These are phyloP conservation scores for Xylota sylvarum DNA, from an alignment of 2,888 invertebrate genomes.

Conservation along the genomic window DNA sequence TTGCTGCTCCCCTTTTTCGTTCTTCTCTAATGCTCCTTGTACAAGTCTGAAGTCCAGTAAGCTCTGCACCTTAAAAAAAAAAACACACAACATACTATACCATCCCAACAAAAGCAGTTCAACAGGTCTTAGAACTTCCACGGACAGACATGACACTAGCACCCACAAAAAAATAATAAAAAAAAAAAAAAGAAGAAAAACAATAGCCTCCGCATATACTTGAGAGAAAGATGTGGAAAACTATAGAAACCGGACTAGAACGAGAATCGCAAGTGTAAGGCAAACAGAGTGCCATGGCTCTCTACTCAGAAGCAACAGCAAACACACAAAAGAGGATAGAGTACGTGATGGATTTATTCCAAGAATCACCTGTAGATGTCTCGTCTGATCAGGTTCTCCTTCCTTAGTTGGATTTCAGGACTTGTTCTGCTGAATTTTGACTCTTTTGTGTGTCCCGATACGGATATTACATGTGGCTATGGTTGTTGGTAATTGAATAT, in stretches of 20 bases:
- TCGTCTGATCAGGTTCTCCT: slow-evolving; percentile 32
- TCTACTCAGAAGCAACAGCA: background rate
- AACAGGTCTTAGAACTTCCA: slow-evolving; percentile 49
- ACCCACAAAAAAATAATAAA: slow-evolving; percentile 29
- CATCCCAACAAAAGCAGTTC: slow-evolving; percentile 31
- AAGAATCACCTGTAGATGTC: slow-evolving; percentile 64
- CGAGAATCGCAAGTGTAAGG: slow-evolving; percentile 15
- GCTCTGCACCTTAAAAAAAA: background rate
- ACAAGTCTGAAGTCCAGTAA: background rate
- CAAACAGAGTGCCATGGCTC: background rate
- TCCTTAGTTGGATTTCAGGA: slow-evolving; percentile 20
- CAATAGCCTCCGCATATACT: background rate
- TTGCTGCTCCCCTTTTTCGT: background rate
- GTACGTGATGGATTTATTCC: slow-evolving; percentile 46
- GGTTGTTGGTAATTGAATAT: slow-evolving; percentile 35
- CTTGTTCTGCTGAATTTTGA: slow-evolving; percentile 8
- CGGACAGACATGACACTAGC: slow-evolving; percentile 23
- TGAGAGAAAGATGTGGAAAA: slow-evolving; percentile 8
- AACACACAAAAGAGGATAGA: slow-evolving; percentile 16
- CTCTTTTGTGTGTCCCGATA: slow-evolving; percentile 22
- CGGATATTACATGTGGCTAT: slow-evolving; percentile 31
- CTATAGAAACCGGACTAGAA: slow-evolving; percentile 24
- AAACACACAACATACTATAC: background rate
- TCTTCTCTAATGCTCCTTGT: background rate
- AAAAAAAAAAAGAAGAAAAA: background rate